Conservation (phyloP, 2,113 vertebrate species). For the Pandion haliaetus region DNA sequence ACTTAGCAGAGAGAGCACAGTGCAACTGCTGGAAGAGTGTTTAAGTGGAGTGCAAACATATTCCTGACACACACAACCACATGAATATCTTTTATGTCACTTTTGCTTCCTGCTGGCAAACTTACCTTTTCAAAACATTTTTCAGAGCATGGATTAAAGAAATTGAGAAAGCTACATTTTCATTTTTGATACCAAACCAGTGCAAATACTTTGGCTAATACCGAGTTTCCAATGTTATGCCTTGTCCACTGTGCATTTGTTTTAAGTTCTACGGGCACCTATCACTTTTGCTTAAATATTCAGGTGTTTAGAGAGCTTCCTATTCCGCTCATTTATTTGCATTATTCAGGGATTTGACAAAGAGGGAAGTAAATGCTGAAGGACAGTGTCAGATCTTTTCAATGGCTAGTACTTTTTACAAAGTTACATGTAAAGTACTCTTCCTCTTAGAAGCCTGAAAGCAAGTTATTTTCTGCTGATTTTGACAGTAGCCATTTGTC, state of each 20-base stretch:
- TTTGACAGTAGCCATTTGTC: background rate
- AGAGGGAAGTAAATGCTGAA: background rate
- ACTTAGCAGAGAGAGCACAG: background rate
- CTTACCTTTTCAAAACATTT: background rate
- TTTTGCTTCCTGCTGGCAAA: background rate
- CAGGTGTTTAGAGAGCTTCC: background rate
- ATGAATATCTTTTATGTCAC: background rate
- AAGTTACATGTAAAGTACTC: background rate
- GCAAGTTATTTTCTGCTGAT: background rate
- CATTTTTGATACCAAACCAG: background rate
- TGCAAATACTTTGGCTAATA: background rate
- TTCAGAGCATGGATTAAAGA: background rate
- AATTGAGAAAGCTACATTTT: background rate
- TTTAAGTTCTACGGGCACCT: background rate
- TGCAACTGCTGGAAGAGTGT: background rate
- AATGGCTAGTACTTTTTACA: background rate
- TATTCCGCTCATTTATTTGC: background rate
- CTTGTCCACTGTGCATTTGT: background rate
- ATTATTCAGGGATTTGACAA: background rate
- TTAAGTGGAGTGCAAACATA: background rate
- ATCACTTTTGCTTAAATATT: background rate
- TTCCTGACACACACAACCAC: background rate
- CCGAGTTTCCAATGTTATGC: background rate
- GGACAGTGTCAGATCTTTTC: background rate
- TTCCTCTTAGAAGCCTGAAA: background rate